Conservation (phyloP, 30 jellyfish, hydroid and myxozoan genomes). For the Aurelia sp. region DNA sequence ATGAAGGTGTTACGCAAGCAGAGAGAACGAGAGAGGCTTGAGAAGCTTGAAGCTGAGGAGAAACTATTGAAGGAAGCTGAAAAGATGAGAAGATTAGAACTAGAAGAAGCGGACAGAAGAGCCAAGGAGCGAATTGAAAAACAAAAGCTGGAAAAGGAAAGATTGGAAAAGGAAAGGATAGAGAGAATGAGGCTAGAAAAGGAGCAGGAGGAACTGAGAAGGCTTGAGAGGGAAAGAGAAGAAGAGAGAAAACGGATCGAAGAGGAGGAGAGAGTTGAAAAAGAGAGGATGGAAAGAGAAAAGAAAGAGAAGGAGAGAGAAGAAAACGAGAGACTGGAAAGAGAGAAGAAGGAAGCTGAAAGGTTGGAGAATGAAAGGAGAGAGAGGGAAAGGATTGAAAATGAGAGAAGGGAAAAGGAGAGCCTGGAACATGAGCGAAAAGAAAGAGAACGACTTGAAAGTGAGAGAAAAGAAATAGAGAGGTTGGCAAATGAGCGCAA, state of each 20-base stretch:
- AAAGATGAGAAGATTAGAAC: not conserved
- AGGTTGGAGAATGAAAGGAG: conserved; percentile 2
- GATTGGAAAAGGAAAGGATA: conserved; percentile 17
- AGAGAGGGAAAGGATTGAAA: conserved; percentile 20
- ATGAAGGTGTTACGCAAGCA: conserved; percentile 21
- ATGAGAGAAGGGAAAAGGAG: conserved; percentile 43
- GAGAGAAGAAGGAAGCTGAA: not conserved
- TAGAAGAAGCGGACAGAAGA: not conserved
- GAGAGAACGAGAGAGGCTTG: conserved; percentile 37
- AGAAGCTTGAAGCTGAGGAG: conserved; percentile 10
- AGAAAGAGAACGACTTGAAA: conserved; percentile 26
- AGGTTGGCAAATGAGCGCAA: conserved; percentile 5
- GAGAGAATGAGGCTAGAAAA: conserved; percentile 19
- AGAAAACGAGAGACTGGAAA: conserved; percentile 18
- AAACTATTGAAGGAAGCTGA: not conserved
- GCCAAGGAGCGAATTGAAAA: conserved; percentile 15
- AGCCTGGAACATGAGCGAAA: conserved; percentile 17
- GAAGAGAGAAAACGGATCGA: conserved; percentile 22
- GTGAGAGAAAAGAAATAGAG: conserved; percentile 25
- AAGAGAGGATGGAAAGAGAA: conserved; percentile 38
- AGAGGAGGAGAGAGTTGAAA: conserved; percentile 4
- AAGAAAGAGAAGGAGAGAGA: conserved; percentile 12
- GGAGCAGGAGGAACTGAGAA: not conserved
- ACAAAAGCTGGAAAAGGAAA: not conserved
- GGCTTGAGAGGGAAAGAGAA: conserved; percentile 13